A percentile compares a stretch with the other conserved stretches of the same genome.
phyloP scores from a whole-genome alignment of 2,888 invertebrate species.

The Drosophila infuscata region DNA sequence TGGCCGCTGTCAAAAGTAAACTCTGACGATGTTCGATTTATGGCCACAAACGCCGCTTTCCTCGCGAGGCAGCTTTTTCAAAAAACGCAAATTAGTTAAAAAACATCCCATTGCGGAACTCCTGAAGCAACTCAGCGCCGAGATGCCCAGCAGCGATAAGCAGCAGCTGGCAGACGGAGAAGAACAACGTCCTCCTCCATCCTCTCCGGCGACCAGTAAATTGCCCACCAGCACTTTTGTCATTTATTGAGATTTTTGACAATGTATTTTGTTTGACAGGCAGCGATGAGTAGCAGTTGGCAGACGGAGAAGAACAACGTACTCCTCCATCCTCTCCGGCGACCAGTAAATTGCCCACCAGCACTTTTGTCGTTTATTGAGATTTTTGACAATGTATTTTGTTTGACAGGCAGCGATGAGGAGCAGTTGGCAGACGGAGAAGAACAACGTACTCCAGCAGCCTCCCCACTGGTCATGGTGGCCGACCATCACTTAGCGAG shows the following conservation, averaged over 20 bases:
- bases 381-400: too few species aligned
- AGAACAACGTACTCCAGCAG: too few species aligned
- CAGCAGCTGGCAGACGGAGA: neutral
- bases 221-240: constrained; percentile 5
- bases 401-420: too few species aligned
- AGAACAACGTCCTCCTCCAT: neutral
- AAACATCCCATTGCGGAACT: constrained; percentile 39
- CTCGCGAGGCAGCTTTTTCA: constrained; percentile 29
- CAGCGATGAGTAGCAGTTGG: neutral
- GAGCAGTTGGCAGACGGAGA: too few species aligned
- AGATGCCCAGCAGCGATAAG: neutral
- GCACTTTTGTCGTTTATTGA: too few species aligned
- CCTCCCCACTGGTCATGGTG: too few species aligned
- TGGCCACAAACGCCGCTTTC: constrained; percentile 26
- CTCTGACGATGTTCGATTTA: accelerated
- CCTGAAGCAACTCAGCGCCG: neutral
- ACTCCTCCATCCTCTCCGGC: too few species aligned
- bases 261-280: constrained; percentile 42
- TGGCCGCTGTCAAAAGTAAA: neutral
- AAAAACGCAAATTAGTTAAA: constrained; percentile 31
- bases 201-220: neutral
- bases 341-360: too few species aligned
- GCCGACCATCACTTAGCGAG: too few species aligned
- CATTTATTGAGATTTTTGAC: constrained; percentile 51
- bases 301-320: constrained; percentile 32